A percentile compares a stretch with the other conserved stretches of the same genome.
Conservation (phyloP, 2,888 invertebrate species). For the Drosophila monieri region DNA sequence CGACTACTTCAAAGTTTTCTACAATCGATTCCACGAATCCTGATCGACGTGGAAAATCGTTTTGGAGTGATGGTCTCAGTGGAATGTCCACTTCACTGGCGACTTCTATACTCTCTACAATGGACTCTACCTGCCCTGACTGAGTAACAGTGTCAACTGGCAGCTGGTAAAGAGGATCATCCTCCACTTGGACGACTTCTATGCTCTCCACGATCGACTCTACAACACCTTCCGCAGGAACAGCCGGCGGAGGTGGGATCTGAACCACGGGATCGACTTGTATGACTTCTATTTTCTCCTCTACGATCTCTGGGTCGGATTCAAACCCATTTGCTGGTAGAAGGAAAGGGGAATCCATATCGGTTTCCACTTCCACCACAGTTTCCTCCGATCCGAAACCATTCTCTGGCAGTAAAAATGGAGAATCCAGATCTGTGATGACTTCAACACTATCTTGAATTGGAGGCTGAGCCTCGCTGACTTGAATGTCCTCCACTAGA, state of each 20-base stretch:
- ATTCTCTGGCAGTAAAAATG: conserved; percentile 18
- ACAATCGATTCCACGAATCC: background rate
- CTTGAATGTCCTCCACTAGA: conserved; percentile 12
- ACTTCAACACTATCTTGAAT: conserved; percentile 9
- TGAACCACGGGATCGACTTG: background rate
- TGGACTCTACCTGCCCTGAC: background rate
- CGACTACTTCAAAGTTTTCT: background rate
- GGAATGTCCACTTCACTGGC: background rate
- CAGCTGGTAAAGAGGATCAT: background rate
- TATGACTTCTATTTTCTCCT: conserved; percentile 11
- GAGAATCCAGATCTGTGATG: conserved; percentile 14
- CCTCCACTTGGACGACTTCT: background rate
- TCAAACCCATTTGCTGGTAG: conserved; percentile 19
- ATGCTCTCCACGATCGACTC: conserved; percentile 24
- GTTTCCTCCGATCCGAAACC: conserved; percentile 17
- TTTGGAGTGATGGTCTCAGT: background rate
- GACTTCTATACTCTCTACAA: conserved; percentile 3
- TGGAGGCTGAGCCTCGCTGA: background rate
- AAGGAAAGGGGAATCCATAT: background rate
- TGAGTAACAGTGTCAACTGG: background rate
- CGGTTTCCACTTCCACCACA: background rate
- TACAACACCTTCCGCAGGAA: conserved; percentile 3
- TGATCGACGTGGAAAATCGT: background rate
- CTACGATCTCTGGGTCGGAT: conserved; percentile 4
- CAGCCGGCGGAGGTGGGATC: background rate